Evolutionary conservation across 2,888 invertebrate species (phyloP), one percentile per base, ranked within the genome.

Genomic region (Euzetes globulus): DNA sequence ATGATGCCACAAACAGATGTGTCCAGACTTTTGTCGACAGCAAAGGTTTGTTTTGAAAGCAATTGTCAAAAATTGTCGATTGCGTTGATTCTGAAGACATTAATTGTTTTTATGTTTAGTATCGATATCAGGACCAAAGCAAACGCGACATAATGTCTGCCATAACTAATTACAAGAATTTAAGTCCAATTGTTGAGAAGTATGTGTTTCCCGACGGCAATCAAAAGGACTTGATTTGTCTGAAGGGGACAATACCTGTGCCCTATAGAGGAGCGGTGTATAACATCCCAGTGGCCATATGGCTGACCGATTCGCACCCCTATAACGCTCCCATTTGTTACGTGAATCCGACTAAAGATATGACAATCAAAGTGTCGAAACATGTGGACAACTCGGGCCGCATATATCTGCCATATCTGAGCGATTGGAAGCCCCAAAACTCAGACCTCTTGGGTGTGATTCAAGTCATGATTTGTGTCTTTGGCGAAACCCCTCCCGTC

Each of bases 301-400:
- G 94, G 93, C 82, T 99, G 71, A 90, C 94, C 89, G 95, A 98
- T 81, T 96, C 95, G 5, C 95, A 99, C 86, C 99, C 99, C 0
- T 89, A 91, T 82, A 92, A 94, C 85, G 94, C 97, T 47, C 99
- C 99, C 0, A 89, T 98, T 84, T 86, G 86, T 65, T 87, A 82
- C 80, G 97, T 99, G 0, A 91, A 89, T 83, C 99, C 99, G 13
- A 99, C 99, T 6, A 81, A 89, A 45, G 92, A 91, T 78, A 99
- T 99, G 98, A 88, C 89, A 77, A 95, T 99, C 77, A 96, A 94
- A 85, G 90, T 92, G 19, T 96, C 96, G 15, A 89, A 90, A 84
- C 93, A 90, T 84, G 96, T 99, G 9, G 97, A 98, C 83, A 90
- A 90, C 81, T 94, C 90, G 84, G 99, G 99, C 47, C 94, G 94